Percentiles rank a stretch among this genome's conserved stretches.
Conservation (phyloP, 2,113 vertebrate species). For the Urocolius indicus region DNA sequence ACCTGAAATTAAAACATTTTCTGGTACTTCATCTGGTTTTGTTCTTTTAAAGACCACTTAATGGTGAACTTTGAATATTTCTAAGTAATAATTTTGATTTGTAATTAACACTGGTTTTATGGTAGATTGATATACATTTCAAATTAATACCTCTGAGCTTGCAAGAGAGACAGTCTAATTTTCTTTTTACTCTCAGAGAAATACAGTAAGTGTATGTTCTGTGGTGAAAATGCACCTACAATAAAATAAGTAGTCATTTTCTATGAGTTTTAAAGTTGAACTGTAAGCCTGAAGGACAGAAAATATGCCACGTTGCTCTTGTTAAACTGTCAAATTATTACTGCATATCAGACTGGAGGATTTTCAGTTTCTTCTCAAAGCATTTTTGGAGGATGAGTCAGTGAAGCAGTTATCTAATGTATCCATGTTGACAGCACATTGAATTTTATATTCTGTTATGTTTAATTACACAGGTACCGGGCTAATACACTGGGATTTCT, state of each 20-base stretch:
- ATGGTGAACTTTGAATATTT: neutral
- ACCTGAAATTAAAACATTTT: neutral
- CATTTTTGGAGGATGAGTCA: conserved; percentile 23
- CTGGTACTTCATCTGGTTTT: neutral
- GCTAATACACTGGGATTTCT: neutral
- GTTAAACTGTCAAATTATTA: conserved; percentile 12
- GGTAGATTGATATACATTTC: neutral
- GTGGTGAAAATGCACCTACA: conserved; percentile 9
- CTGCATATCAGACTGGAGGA: neutral
- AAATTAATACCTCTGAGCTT: neutral
- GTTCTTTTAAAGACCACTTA: neutral
- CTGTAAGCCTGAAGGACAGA: conserved; percentile 7
- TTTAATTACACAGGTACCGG: neutral
- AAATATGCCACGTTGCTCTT: neutral
- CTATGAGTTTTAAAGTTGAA: neutral
- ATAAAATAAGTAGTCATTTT: conserved; percentile 3
- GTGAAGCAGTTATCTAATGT: neutral
- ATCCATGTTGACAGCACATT: neutral
- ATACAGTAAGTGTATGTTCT: neutral
- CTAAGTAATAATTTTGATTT: neutral
- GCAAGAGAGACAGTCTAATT: neutral
- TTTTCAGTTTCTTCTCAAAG: conserved; percentile 7
- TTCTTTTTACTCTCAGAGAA: neutral
- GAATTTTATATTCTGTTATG: neutral
- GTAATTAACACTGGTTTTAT: neutral